Evolutionary conservation across 2,113 vertebrate genomes (phyloP).

Genomic region (Hipposideros armiger): DNA sequence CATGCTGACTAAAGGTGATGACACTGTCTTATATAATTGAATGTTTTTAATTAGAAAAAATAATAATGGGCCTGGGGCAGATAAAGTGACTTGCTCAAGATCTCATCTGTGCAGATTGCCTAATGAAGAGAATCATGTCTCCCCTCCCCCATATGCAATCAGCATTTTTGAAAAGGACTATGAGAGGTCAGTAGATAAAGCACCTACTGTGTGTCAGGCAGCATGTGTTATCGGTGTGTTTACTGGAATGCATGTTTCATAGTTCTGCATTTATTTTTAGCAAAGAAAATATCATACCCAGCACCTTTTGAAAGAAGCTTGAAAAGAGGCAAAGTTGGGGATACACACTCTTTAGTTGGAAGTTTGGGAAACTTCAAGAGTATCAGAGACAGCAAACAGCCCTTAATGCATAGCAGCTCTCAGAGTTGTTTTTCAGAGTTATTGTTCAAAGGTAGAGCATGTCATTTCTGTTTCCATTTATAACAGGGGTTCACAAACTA

Average conservation of each 20-base stretch:
- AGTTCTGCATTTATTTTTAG: neutral
- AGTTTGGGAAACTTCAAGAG: neutral
- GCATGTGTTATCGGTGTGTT: neutral
- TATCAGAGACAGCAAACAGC: neutral
- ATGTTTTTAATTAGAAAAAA: neutral
- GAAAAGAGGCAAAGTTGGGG: neutral
- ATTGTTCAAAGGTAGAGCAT: conserved; percentile 9
- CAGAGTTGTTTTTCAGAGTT: neutral
- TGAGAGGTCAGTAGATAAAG: conserved; percentile 10
- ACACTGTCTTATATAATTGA: neutral
- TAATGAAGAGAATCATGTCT: neutral
- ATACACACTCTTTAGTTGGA: neutral
- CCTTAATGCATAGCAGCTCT: neutral
- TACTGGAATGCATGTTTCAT: neutral
- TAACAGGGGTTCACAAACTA: neutral
- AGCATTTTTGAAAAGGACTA: neutral
- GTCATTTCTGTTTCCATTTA: conserved; percentile 41
- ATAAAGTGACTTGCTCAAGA: neutral
- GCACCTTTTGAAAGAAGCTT: neutral
- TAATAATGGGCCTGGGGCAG: neutral
- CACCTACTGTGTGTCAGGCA: neutral
- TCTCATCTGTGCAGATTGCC: neutral
- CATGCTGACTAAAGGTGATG: neutral
- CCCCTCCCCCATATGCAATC: neutral
- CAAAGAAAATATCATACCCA: neutral